phyloP scores from a whole-genome alignment of 2,797 vertebrate species.

The Microchirus variegatus region DNA sequence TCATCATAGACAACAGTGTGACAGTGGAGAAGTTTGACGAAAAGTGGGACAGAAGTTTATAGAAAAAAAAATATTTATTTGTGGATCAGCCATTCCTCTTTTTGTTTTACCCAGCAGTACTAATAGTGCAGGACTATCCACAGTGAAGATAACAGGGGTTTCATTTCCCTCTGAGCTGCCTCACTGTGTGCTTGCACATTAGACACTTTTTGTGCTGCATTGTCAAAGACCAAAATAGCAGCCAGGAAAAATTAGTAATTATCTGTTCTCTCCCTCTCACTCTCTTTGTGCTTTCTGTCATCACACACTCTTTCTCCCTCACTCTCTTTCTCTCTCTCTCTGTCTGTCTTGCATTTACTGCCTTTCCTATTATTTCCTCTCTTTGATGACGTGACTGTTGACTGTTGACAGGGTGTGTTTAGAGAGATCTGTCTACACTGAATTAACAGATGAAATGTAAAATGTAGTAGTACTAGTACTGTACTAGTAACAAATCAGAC shows the following conservation, averaged over 20 bases:
- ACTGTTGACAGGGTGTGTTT: neutral
- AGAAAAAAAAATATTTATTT: neutral
- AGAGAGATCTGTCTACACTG: neutral
- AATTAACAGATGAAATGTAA: neutral
- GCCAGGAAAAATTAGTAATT: slow-evolving; percentile 45
- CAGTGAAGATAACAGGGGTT: slow-evolving; percentile 50
- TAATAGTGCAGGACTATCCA: slow-evolving; percentile 51
- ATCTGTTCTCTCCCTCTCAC: slow-evolving; percentile 11
- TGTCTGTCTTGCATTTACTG: neutral
- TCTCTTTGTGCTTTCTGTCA: neutral
- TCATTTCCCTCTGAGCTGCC: slow-evolving; percentile 34
- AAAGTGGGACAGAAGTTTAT: slow-evolving; percentile 23
- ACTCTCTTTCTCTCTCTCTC: neutral
- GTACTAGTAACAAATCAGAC: neutral
- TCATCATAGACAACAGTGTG: neutral
- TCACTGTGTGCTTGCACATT: slow-evolving; percentile 5
- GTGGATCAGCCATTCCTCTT: slow-evolving; percentile 11
- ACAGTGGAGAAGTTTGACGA: slow-evolving; percentile 2
- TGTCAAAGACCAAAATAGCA: slow-evolving; percentile 42
- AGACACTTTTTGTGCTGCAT: slow-evolving; percentile 24
- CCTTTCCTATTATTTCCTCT: neutral
- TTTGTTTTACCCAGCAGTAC: slow-evolving; percentile 15
- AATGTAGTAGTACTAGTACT: too few relatives aligned
- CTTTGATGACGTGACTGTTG: neutral
- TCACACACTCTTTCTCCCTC: too few relatives aligned